A percentile compares a stretch with the other conserved stretches of the same genome.
phyloP scores from a whole-genome alignment of 1,140 invertebrate genomes.

The Orchesella cincta region DNA sequence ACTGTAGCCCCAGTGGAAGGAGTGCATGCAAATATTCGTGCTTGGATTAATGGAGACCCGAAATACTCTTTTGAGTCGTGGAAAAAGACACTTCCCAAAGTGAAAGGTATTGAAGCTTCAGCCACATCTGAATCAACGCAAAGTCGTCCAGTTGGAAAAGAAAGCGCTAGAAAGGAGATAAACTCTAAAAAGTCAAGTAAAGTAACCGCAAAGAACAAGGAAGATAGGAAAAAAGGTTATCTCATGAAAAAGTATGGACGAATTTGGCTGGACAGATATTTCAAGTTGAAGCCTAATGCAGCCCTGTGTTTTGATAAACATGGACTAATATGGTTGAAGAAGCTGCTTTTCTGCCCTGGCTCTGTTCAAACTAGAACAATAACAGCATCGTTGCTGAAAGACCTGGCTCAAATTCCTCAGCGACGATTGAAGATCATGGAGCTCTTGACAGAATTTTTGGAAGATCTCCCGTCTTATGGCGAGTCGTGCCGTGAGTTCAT shows the following conservation, averaged over 20 bases:
- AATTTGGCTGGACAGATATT: constrained; percentile 58
- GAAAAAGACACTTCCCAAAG: constrained; percentile 63
- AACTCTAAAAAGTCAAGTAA: background rate
- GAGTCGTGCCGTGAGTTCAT: constrained; percentile 92
- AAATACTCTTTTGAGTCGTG: constrained; percentile 72
- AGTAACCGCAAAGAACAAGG: constrained; percentile 46
- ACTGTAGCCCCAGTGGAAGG: constrained; percentile 62
- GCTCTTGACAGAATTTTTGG: constrained; percentile 82
- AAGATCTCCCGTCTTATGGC: constrained; percentile 78
- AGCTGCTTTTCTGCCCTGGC: constrained; percentile 48
- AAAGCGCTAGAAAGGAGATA: background rate
- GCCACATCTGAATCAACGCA: constrained; percentile 13
- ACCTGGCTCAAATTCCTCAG: constrained; percentile 47
- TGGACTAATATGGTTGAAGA: constrained; percentile 48
- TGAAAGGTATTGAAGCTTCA: constrained; percentile 1
- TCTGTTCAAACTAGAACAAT: constrained; percentile 48
- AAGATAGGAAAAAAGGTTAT: constrained; percentile 56
- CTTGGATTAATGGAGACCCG: constrained; percentile 74
- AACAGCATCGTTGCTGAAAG: constrained; percentile 49
- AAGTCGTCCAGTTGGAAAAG: background rate
- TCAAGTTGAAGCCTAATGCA: constrained; percentile 34
- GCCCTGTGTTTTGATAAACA: constrained; percentile 36
- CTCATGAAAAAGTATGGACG: constrained; percentile 76
- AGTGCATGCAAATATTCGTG: constrained; percentile 70
- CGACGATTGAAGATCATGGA: constrained; percentile 66